These are phyloP conservation scores for Hydrozoanthus gracilis DNA, from an alignment of 92 coral and sea anemone genomes.

Conservation along the genomic window DNA sequence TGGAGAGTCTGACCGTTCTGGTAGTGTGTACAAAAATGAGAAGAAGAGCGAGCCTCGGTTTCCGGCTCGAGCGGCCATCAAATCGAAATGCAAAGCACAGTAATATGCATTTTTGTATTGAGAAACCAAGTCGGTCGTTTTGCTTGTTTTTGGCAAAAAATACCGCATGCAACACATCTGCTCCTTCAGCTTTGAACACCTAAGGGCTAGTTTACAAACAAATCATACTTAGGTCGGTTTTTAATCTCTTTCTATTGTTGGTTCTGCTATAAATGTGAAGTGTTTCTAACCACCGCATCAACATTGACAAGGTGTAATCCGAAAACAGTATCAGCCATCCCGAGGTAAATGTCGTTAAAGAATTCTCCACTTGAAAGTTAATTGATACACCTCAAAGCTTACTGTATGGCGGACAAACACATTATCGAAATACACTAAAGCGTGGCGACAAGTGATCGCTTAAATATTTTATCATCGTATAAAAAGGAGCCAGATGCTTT, in stretches of 20 bases:
- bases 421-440: conserved; percentile 5
- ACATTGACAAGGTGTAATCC: conserved; percentile 14
- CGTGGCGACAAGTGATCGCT: neutral
- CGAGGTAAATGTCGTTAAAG: conserved; percentile 4
- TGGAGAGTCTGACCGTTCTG: no score
- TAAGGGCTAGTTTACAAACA: conserved; percentile 12
- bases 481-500: conserved; percentile 8
- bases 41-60: neutral
- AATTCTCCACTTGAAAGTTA: conserved; percentile 12
- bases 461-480: conserved; percentile 17
- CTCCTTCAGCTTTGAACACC: neutral
- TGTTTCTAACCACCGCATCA: conserved; percentile 18
- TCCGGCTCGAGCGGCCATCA: neutral
- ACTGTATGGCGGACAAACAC: conserved; percentile 25
- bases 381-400: neutral
- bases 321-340: neutral
- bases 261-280: neutral
- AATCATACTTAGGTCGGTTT: conserved; percentile 18
- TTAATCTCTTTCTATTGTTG: conserved; percentile 20
- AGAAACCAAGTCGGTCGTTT: neutral
- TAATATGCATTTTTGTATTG: neutral
- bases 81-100: neutral
- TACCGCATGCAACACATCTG: conserved; percentile 25
- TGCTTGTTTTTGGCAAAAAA: conserved; percentile 11
- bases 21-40: no score